Conservation (phyloP, 2,888 invertebrate species). For the Protodeltote pygarga region DNA sequence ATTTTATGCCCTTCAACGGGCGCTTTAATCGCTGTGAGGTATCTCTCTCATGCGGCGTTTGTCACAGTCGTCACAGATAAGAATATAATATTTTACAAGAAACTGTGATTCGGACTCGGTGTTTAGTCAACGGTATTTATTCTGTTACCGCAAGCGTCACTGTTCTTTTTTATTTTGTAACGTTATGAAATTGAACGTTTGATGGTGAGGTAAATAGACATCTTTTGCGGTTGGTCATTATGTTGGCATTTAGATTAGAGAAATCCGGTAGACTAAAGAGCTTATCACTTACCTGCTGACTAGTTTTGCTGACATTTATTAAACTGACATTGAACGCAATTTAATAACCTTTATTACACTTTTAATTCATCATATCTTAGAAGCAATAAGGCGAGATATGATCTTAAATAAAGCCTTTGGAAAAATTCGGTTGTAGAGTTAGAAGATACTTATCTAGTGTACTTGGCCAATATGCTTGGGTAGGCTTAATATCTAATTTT, state of each 20-base stretch:
- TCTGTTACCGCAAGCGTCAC: constrained; percentile 29
- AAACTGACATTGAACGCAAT: constrained; percentile 31
- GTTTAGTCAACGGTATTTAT: constrained; percentile 28
- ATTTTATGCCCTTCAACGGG: constrained; percentile 58
- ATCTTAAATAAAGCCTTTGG: constrained; percentile 29
- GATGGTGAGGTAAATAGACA: constrained; percentile 43
- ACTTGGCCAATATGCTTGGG: constrained; percentile 19
- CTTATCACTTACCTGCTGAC: constrained; percentile 20
- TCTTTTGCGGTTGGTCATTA: constrained; percentile 48
- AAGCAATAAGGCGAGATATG: constrained; percentile 35
- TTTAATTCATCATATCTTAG: constrained; percentile 31
- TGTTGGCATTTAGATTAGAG: constrained; percentile 39
- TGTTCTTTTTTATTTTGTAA: constrained; percentile 36
- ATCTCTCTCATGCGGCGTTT: constrained; percentile 27
- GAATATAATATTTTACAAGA: constrained; percentile 23
- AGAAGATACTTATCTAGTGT: constrained; percentile 28
- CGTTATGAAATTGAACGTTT: constrained; percentile 50
- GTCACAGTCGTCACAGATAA: constrained; percentile 22
- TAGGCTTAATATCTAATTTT: constrained; percentile 27
- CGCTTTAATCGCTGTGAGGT: constrained; percentile 43
- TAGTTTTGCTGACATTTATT: constrained; percentile 37
- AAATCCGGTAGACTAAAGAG: constrained; percentile 31
- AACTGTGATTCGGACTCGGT: constrained; percentile 13
- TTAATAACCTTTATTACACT: constrained; percentile 37
- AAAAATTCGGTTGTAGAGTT: constrained; percentile 2